Conservation (phyloP, 1,140 invertebrate species). For the Diplogasteroides magnus region DNA sequence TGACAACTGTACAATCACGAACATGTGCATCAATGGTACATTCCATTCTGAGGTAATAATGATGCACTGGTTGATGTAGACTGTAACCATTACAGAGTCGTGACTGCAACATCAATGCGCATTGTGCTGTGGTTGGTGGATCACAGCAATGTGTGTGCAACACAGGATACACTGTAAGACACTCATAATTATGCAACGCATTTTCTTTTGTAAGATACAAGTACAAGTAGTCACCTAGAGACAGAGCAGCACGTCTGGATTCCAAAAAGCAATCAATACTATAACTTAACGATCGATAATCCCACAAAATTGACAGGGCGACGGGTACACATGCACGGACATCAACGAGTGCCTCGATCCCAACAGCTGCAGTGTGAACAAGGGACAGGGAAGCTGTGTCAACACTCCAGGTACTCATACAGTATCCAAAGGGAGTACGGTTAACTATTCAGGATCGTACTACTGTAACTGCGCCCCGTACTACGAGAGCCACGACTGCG, state of each 20-base stretch:
- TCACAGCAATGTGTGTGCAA: slow-evolving; percentile 11
- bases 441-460: slow-evolving; percentile 25
- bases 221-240: no score
- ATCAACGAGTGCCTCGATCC: slow-evolving; percentile 29
- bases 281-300: no score
- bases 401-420: no score
- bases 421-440: no score
- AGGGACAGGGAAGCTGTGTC: slow-evolving; percentile 13
- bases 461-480: slow-evolving; percentile 20
- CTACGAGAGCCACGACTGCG: slow-evolving; percentile 16
- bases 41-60: not conserved
- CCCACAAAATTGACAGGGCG: no score
- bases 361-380: slow-evolving; percentile 12
- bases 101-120: no score
- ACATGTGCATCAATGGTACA: slow-evolving; percentile 27
- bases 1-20: slow-evolving; percentile 21
- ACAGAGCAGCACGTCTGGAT: no score
- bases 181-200: slow-evolving; percentile 13
- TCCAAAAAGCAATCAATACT: no score
- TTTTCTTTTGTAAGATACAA: no score
- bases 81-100: no score
- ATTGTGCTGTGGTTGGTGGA: no score
- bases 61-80: not conserved
- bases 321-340: slow-evolving; percentile 31
- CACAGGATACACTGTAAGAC: slow-evolving; percentile 5